Evolutionary conservation across 2,113 vertebrate species (phyloP).

Genomic region (Psittacara wagleri): DNA sequence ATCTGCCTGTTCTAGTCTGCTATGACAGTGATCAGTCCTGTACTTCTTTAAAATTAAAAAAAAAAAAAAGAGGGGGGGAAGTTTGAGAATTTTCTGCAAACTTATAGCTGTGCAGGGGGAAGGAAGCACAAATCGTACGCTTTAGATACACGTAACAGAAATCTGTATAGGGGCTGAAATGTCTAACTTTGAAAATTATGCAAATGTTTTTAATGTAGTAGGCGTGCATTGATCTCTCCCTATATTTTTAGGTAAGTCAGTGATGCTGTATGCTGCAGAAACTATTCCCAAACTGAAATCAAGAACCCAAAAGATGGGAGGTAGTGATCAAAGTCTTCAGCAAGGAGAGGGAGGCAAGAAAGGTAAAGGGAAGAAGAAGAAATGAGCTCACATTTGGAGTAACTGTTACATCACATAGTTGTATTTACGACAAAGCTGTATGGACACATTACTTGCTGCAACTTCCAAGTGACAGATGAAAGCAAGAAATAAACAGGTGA

Average conservation of each 20-base stretch:
- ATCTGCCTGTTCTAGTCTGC: not conserved
- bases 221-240: not conserved
- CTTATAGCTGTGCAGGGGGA: not conserved
- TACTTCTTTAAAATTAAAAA: not conserved
- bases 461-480: not conserved
- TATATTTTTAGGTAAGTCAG: conserved; percentile 82
- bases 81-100: not conserved
- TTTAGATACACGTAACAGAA: not conserved
- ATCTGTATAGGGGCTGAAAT: not conserved
- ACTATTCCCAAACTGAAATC: conserved; percentile 98
- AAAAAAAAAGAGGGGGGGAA: not conserved
- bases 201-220: not conserved
- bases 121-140: not conserved
- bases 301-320: conserved; percentile 89
- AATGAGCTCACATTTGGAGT: conserved; percentile 44
- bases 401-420: not conserved
- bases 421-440: not conserved
- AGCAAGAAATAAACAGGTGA: not conserved
- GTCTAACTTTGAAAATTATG: not conserved
- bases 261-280: conserved; percentile 94
- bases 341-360: conserved; percentile 94
- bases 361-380: conserved; percentile 98
- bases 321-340: conserved; percentile 84
- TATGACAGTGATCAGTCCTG: not conserved
- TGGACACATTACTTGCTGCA: not conserved